Evolutionary conservation across 2,888 invertebrate species (phyloP).

Genomic region (Nemoura dubitans): DNA sequence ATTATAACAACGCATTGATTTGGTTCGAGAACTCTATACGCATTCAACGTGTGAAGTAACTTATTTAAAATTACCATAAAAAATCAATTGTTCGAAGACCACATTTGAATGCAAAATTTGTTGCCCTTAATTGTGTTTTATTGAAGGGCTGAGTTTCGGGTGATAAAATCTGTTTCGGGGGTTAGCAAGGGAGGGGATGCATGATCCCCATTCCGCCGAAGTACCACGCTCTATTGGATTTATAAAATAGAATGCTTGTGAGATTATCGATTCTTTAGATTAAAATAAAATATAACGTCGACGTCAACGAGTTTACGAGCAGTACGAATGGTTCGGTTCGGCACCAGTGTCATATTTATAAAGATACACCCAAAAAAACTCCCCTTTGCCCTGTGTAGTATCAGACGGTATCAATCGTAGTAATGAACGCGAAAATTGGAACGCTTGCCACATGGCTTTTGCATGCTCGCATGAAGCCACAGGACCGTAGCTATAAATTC

Average conservation of each 20-base stretch:
- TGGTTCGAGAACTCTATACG: neutral
- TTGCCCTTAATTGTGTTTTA: conserved; percentile 22
- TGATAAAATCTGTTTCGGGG: neutral
- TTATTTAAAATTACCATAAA: conserved; percentile 24
- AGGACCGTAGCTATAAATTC: too few relatives aligned
- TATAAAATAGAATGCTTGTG: conserved; percentile 3
- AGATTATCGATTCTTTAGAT: conserved; percentile 23
- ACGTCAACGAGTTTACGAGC: neutral
- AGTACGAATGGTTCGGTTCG: neutral
- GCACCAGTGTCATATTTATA: conserved; percentile 17
- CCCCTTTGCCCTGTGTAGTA: neutral
- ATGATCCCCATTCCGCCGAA: neutral
- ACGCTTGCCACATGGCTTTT: too few relatives aligned
- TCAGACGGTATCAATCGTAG: neutral
- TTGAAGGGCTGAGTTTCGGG: conserved; percentile 8
- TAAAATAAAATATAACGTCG: conserved; percentile 10
- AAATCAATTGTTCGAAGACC: neutral
- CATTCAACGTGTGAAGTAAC: neutral
- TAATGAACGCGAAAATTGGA: conserved; percentile 9
- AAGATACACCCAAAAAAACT: neutral
- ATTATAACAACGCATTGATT: neutral
- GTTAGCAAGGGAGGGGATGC: neutral
- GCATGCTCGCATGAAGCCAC: too few relatives aligned
- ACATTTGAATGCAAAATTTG: neutral
- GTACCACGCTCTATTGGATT: conserved; percentile 1